Base-by-base conservation (phyloP, 2,888 invertebrate genomes). In the Rhorus exstirpatorius region DNA sequence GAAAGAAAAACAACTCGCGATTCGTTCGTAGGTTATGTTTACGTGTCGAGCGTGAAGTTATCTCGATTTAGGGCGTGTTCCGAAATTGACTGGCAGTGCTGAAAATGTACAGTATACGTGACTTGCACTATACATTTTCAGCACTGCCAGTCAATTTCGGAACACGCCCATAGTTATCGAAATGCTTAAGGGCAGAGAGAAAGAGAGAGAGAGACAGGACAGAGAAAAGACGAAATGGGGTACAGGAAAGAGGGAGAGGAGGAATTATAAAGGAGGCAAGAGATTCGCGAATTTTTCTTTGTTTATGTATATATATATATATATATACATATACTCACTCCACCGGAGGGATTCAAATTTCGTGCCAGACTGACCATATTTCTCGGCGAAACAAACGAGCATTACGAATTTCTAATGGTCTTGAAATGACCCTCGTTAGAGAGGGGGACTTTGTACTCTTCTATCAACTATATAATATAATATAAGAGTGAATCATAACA, bases 361-460 rank as follows among this genome's bases (percentile, higher is more conserved):
- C 90, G 87, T 24, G 86, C 65, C 63, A 91, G 87, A 85, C 91
- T 90, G 85, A 91, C 90, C 91, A 90, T n/a, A n/a, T 92, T 84
- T 76, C 87, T 79, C 83, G 78, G 49, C 24, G 21, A 46, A 31
- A 76, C 65, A 26, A 58, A 71, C 53, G 38, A 49, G 17, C 46
- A 72, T 60, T 19, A 26, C 35, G 49, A 21, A 14, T 17, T 61
- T 61, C 21, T 61, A 31, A 24, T n/a, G 10, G n/a, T 10, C 21
- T 26, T 26, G 12, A 1, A 38, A 51, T 53, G 67, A 68, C 38
- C 51, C 67, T 10, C 19, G 46, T 26, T 65, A n/a, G n/a, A n/a
- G n/a, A n/a, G n/a, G 3, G 14, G 41, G 58, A 70, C 70, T 70
- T 70, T 70, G 70, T 41, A 70, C 70, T 70, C 6, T n/a, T 24